Evolutionary conservation across 2,113 vertebrate genomes (phyloP).

Genomic region (Bubalus kerabau): DNA sequence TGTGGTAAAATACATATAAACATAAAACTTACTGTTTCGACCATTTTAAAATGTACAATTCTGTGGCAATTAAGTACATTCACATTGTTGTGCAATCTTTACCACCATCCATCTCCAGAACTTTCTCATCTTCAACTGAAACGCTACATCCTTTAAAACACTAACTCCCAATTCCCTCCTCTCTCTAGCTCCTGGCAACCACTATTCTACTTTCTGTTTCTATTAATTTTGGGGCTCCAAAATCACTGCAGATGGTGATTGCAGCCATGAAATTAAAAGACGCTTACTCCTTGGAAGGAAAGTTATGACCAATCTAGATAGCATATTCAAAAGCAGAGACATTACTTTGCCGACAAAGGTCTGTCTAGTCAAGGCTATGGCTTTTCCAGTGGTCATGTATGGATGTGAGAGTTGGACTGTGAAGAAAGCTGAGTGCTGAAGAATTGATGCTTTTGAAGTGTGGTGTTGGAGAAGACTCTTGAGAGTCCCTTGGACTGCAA

Average conservation of each 20-base stretch:
- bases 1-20: not conserved
- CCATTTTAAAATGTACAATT: not conserved
- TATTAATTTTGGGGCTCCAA: not conserved
- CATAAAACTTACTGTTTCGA: not conserved
- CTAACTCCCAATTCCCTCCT: not conserved
- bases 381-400: too few relatives aligned
- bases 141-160: not conserved
- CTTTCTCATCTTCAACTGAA: not conserved
- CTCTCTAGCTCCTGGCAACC: not conserved
- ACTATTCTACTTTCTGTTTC: not conserved
- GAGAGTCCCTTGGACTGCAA: too few relatives aligned
- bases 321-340: too few relatives aligned
- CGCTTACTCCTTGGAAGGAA: too few relatives aligned
- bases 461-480: too few relatives aligned
- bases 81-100: not conserved
- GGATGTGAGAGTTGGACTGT: too few relatives aligned
- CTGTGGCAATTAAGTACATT: not conserved
- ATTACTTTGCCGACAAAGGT: too few relatives aligned
- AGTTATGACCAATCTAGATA: too few relatives aligned
- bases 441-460: too few relatives aligned
- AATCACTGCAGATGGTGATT: too few relatives aligned
- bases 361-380: too few relatives aligned
- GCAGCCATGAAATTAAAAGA: too few relatives aligned
- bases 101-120: not conserved
- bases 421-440: rapidly evolving